Base-by-base conservation (phyloP, 2,888 invertebrate genomes). In the Formica aserva region DNA sequence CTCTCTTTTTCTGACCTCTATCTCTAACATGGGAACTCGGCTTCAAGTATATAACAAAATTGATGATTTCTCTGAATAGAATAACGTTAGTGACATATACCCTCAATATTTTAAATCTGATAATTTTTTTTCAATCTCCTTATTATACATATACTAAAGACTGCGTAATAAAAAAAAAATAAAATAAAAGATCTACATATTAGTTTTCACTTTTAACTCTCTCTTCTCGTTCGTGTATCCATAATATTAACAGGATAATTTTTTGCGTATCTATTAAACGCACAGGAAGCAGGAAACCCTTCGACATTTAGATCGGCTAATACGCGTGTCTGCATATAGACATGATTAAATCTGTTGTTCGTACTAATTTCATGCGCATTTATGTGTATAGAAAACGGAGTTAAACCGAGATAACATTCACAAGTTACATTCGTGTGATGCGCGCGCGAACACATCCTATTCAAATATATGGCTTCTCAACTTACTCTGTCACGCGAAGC, bases 381-480 rank as follows among this genome's bases (percentile, higher is more conserved):
- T 69, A 69, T 38, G n/a, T 38, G 15, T 9, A 4, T 3, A 29
- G 38, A 69, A 55, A 71, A 13, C 41, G 32, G 13, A 18, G 13
- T 52, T 38, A 29, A 45, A 32, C n/a, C n/a, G 4, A 52, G 52
- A 1, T 4, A 48, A 69, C 52, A n/a, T 67, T 69, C n/a, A 67
- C n/a, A 67, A 52, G 26, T 67, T 67, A 55, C 35, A 77, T 55
- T 66, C 1, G 18, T 76, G 13, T 35, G 9, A 67, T 5, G 6
- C 35, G 35, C 35, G 35, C 35, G 35, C 52, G 13, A 45, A 5
- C 22, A 15, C 13, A 29, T 69, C 15, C n/a, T n/a, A 26, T 69
- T 71, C 22, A 38, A 57, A 57, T 5, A 15, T 77, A 35, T 8
- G 71, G 71, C 38, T 77, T 77, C 77, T 77, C 77, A 57, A 71